Percentiles rank a stretch among this genome's conserved stretches.
Conservation (phyloP, 92 coral and sea anemone genomes). For the Epizoanthus scotinus region DNA sequence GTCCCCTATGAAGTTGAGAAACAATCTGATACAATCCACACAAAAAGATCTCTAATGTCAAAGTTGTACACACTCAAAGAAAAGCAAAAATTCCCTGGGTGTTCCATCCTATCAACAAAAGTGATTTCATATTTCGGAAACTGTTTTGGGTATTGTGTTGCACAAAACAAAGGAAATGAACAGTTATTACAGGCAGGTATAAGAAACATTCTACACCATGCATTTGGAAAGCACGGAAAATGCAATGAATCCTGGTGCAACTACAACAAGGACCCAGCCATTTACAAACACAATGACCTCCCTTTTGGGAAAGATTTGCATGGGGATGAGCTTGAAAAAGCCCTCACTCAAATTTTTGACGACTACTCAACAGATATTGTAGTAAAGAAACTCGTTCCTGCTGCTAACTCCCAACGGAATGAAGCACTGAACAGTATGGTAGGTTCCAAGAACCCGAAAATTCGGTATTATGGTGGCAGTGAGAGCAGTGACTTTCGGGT, state of each 20-base stretch:
- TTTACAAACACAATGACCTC: conserved; percentile 36
- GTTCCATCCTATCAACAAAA: conserved; percentile 18
- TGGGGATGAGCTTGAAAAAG: conserved; percentile 26
- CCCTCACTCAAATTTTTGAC: not conserved
- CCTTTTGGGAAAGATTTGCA: conserved; percentile 47
- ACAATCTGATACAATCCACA: conserved; percentile 50
- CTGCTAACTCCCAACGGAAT: conserved; percentile 40
- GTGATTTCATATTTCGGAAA: conserved; percentile 44
- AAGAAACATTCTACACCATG: conserved; percentile 46
- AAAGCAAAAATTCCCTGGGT: conserved; percentile 27
- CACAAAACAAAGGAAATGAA: conserved; percentile 45
- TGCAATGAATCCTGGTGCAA: conserved; percentile 42
- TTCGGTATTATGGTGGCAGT: conserved; percentile 54
- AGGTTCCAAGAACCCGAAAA: conserved; percentile 52
- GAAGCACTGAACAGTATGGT: conserved; percentile 48
- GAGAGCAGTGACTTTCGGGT: conserved; percentile 56
- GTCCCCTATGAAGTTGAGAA: conserved; percentile 54
- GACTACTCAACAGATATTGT: conserved; percentile 40
- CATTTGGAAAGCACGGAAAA: conserved; percentile 44
- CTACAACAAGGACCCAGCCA: conserved; percentile 15
- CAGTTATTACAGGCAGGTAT: conserved; percentile 28
- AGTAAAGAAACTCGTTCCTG: conserved; percentile 28
- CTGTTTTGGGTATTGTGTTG: conserved; percentile 50
- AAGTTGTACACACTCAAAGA: conserved; percentile 26
- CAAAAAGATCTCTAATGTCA: conserved; percentile 36